Percentiles rank a stretch among this genome's conserved stretches.
Evolutionary conservation across 2,113 vertebrate species (phyloP).

Genomic region (Arizona elegans): DNA sequence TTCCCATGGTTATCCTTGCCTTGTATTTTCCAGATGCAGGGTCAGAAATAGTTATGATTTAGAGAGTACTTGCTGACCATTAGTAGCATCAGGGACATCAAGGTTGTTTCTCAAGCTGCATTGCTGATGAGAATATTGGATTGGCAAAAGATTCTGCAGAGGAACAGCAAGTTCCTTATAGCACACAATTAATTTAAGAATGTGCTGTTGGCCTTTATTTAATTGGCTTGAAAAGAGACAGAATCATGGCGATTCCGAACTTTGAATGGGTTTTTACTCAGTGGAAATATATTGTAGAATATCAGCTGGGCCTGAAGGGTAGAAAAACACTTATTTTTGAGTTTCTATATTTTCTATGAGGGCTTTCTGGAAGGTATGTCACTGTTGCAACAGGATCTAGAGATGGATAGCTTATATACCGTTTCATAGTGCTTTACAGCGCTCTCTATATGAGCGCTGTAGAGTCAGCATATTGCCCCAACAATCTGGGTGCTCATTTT

Average conservation of each 20-base stretch:
- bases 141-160: neutral
- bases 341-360: neutral
- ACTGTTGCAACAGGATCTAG: neutral
- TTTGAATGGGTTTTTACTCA: neutral
- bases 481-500: no score
- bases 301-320: neutral
- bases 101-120: neutral
- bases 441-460: neutral
- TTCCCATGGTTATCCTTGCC: neutral
- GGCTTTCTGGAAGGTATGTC: neutral
- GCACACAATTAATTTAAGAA: neutral
- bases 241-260: no score
- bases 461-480: no score
- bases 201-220: neutral
- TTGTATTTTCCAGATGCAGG: neutral
- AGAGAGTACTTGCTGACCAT: constrained; percentile 12
- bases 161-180: neutral
- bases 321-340: neutral
- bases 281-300: neutral
- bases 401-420: neutral
- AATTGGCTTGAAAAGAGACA: no score
- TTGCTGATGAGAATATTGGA: neutral
- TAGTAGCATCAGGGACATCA: neutral
- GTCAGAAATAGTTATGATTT: neutral
- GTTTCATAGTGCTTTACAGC: neutral